Evolutionary conservation across 2,797 vertebrate genomes (phyloP), one percentile per base, ranked within the genome.

Genomic region (Eulemur mongoz): DNA sequence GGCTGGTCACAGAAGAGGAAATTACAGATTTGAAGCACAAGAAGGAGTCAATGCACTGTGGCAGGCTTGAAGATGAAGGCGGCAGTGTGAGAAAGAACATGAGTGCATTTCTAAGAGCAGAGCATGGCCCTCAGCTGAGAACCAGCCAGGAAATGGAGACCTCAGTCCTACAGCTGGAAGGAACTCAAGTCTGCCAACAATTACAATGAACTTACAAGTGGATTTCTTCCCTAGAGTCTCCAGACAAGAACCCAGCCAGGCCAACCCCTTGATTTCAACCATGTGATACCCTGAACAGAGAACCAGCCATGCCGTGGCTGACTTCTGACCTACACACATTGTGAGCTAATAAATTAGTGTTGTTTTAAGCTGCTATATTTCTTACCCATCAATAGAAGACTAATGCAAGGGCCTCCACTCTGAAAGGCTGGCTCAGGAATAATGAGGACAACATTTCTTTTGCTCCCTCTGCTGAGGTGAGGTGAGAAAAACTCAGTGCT

Each of bases 261-360:
- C 59, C 35, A 79, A 73, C 35, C 87, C 30, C 35, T 96, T 88
- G 35, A 80, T 94, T 88, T 94, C 87, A 93, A 83, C 82, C 38
- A 63, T 8, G 32, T 75, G 27, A 76, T 78, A 57, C 4, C 9
- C 52, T 38, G 30, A 85, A 48, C 9, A 12, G 20, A 91, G 67
- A 94, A 76, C 23, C 25, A 65, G 79, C n/a, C 79, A 59, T 2
- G 3, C 2, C 4, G 1, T 70, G 59, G 50, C 73, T 40, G 63
- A 93, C 50, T 78, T 93, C 48, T 84, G 80, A 45, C 22, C 32
- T 63, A 65, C 38, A 61, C 20, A 35, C 32, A 38, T 48, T 93
- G 59, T 6, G 23, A 91, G 22, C 23, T 84, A 48, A 54, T 73
- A 83, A 45, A 67, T 87, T 20, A 84, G 30, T 78, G 20, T 69